Evolutionary conservation across 2,888 invertebrate genomes (phyloP).

Genomic region (Metopia argyrocephala): DNA sequence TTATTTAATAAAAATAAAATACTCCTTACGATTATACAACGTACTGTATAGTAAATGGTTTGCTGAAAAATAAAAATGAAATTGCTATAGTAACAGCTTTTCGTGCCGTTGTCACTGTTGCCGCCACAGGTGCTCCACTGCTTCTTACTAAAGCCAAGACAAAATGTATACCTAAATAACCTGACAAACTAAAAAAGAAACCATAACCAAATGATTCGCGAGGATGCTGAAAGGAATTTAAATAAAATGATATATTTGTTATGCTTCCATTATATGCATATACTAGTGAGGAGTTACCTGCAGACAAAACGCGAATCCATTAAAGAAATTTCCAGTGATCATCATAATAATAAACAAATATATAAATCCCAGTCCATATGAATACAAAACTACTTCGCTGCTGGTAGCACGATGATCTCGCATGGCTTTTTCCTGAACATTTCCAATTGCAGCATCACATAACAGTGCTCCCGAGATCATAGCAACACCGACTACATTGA

Average conservation of each 20-base stretch:
- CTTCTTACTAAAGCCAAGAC: conserved; percentile 93
- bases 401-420: conserved; percentile 89
- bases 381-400: conserved; percentile 95
- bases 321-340: conserved; percentile 85
- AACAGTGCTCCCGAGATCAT: conserved; percentile 91
- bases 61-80: conserved; percentile 95
- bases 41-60: conserved; percentile 95
- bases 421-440: conserved; percentile 98
- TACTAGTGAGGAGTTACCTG: no score
- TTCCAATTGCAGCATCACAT: conserved; percentile 97
- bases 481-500: conserved; percentile 84
- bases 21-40: conserved; percentile 76
- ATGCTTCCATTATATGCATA: neutral
- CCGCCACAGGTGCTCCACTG: conserved; percentile 94
- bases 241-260: conserved; percentile 35
- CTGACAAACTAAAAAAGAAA: conserved; percentile 90
- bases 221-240: conserved; percentile 82
- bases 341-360: conserved; percentile 88
- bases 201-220: conserved; percentile 90
- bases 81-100: conserved; percentile 95
- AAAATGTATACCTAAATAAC: conserved; percentile 95
- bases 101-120: conserved; percentile 93
- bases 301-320: conserved; percentile 87
- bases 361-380: conserved; percentile 91
- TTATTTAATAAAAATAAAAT: neutral